These are phyloP conservation scores for Catostylus mosaicus DNA, from an alignment of 30 jellyfish, hydroid and myxozoan species.

Conservation along the genomic window DNA sequence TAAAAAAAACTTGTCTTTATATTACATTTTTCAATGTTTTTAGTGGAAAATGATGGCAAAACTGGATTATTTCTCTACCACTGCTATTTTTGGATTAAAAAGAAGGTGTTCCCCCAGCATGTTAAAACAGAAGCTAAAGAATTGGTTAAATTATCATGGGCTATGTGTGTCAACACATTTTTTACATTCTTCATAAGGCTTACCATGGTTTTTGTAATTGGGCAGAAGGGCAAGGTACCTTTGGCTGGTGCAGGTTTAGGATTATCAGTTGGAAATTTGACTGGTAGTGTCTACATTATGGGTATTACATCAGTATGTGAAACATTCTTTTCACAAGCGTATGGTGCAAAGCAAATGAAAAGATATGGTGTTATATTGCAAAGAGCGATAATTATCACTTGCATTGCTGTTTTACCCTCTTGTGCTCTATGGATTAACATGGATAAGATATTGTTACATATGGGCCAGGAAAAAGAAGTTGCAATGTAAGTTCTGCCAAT, in stretches of 20 bases:
- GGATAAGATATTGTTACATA: slow-evolving; percentile 21
- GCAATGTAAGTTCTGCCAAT: slow-evolving; percentile 33
- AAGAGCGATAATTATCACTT: slow-evolving; percentile 43
- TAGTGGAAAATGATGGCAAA: background rate
- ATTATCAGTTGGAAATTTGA: slow-evolving; percentile 38
- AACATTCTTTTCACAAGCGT: slow-evolving; percentile 68
- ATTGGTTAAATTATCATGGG: slow-evolving; percentile 41
- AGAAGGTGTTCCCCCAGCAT: slow-evolving; percentile 23
- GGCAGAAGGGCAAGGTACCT: slow-evolving; percentile 44
- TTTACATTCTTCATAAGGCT: slow-evolving; percentile 44
- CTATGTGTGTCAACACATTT: slow-evolving; percentile 28
- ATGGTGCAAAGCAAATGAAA: slow-evolving; percentile 56
- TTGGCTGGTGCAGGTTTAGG: slow-evolving; percentile 73
- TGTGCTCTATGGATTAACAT: slow-evolving; percentile 65
- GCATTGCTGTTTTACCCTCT: slow-evolving; percentile 39
- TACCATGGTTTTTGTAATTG: slow-evolving; percentile 37
- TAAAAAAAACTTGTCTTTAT: background rate
- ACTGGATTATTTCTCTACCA: slow-evolving; percentile 18
- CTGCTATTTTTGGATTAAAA: slow-evolving; percentile 20
- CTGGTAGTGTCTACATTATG: slow-evolving; percentile 39
- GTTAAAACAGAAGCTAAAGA: slow-evolving; percentile 40
- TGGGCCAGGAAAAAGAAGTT: slow-evolving; percentile 61
- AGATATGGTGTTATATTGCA: slow-evolving; percentile 61
- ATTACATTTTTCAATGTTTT: background rate
- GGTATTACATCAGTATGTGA: slow-evolving; percentile 61